Evolutionary conservation across 2,113 vertebrate species (phyloP), one percentile per base, ranked within the genome.

Genomic region (Garra rufa): DNA sequence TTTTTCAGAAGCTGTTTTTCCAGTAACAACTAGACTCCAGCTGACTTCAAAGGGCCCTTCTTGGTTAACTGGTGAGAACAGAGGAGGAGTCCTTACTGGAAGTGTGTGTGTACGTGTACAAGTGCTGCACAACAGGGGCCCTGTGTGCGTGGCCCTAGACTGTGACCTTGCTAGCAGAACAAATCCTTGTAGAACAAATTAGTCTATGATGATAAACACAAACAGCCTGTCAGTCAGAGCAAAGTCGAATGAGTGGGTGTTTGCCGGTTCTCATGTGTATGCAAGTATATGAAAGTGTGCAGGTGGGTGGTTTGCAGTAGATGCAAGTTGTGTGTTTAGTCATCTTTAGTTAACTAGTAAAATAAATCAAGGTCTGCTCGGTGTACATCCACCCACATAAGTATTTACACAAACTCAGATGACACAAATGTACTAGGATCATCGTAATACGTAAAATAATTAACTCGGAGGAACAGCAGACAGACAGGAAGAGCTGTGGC

Each of bases 11-110:
- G 78, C 69, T 15, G 52, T 61, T 55, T 41, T 76, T 83, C 80
- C 75, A 76, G 71, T 83, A 50, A 70, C 41, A 21, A 19, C 80
- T 78, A 78, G 28, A 77, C 50, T 85, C 80, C 74, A 71, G 48
- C 85, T 70, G 85, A 83, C 50, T 77, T 78, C 80, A 86, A 86
- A 83, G 48, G n/a, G 15, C 4, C 34, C 19, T 48, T 73, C 50
- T 81, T 76, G 28, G 84, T 75, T 52, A 65, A 82, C 71, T 86
- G 80, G 80, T 75, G 69, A 85, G 78, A 73, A 26, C 38, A 61
- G 77, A 83, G 73, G 85, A 57, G 73, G 79, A 82, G 85, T 70
- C 34, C 71, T 86, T 83, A 82, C 80, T 86, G 85, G 85, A 86
- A 86, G 26, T 13, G 57, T n/a, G 43, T 38, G 57, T 76, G 41